Evolutionary conservation across 2,888 invertebrate genomes (phyloP).

Genomic region (Ernsta delagoae): DNA sequence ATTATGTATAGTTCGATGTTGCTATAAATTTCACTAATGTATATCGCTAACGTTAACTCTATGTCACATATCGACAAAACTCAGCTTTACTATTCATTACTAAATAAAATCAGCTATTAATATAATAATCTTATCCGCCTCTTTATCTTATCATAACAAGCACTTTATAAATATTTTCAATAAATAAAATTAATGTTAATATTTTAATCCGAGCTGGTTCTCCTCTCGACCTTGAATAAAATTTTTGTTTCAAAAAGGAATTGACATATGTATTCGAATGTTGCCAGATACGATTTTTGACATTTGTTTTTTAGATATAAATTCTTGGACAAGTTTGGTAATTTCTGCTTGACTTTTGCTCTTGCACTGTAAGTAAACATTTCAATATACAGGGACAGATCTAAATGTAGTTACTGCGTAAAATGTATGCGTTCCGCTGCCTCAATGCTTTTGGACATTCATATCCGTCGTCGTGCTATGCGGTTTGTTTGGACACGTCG

Average conservation of each 20-base stretch:
- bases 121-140: slow-evolving; percentile 35
- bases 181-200: slow-evolving; percentile 5
- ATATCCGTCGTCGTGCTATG: too few species aligned
- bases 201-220: slow-evolving; percentile 25
- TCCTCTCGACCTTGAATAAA: slow-evolving; percentile 14
- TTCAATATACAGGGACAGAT: slow-evolving; percentile 23
- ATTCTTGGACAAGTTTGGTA: background rate
- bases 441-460: slow-evolving; percentile 44
- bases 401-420: slow-evolving; percentile 6
- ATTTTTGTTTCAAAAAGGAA: slow-evolving; percentile 19
- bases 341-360: background rate
- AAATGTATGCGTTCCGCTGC: slow-evolving; percentile 22
- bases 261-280: slow-evolving; percentile 5
- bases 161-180: slow-evolving; percentile 10
- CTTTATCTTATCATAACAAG: slow-evolving; percentile 23
- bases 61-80: slow-evolving; percentile 36
- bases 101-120: slow-evolving; percentile 24
- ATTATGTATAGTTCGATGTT: slow-evolving; percentile 66
- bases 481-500: slow-evolving; percentile 71
- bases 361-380: slow-evolving; percentile 12
- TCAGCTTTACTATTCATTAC: slow-evolving; percentile 32
- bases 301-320: slow-evolving; percentile 8
- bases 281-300: slow-evolving; percentile 15
- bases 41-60: slow-evolving; percentile 32
- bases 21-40: slow-evolving; percentile 39